Evolutionary conservation across 2,888 invertebrate genomes (phyloP).

Genomic region (Zele albiditarsus): DNA sequence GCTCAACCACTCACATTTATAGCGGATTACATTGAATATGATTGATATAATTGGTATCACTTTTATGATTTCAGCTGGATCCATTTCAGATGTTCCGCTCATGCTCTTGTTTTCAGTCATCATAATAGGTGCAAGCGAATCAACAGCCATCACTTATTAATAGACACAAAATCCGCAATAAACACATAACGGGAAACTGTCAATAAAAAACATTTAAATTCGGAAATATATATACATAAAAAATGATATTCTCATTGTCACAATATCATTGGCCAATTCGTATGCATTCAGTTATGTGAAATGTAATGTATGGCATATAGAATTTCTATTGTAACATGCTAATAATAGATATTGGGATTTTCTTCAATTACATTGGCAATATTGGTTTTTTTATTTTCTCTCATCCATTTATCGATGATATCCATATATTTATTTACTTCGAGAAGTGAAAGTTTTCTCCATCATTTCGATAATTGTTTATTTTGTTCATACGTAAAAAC

Average conservation of each 20-base stretch:
- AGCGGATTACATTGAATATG: slow-evolving; percentile 8
- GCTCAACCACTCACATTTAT: neutral
- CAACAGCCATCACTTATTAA: neutral
- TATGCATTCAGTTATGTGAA: too few relatives aligned
- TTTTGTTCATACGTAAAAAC: neutral
- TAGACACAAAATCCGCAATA: neutral
- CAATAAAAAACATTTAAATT: slow-evolving; percentile 5
- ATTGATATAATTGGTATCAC: slow-evolving; percentile 1
- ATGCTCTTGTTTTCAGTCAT: slow-evolving; percentile 14
- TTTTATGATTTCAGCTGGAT: slow-evolving; percentile 35
- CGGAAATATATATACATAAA: neutral
- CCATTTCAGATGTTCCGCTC: slow-evolving; percentile 22
- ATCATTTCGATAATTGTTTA: neutral
- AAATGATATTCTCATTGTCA: too few relatives aligned
- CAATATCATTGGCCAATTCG: too few relatives aligned
- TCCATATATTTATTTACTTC: too few relatives aligned
- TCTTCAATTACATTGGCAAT: too few relatives aligned
- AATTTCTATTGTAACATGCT: too few relatives aligned
- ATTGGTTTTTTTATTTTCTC: too few relatives aligned
- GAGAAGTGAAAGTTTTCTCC: too few relatives aligned
- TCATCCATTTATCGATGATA: too few relatives aligned
- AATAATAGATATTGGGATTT: too few relatives aligned
- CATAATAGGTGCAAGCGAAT: neutral
- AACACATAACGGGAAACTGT: neutral
- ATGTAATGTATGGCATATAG: too few relatives aligned